Conservation (phyloP, 1,140 invertebrate species). For the Bemisia tabaci region DNA sequence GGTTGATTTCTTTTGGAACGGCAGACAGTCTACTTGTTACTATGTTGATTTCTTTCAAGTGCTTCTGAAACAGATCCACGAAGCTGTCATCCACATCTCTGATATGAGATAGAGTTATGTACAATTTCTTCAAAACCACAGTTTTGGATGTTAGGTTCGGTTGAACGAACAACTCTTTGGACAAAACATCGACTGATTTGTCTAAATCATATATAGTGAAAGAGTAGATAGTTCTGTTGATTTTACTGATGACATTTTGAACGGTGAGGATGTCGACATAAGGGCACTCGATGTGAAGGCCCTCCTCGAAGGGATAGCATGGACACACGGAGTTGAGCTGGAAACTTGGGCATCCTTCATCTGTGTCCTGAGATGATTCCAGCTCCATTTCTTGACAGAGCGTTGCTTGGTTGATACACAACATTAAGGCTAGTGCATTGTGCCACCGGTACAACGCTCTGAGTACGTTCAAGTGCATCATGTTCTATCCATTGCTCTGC, state of each 20-base stretch:
- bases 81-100: slow-evolving; percentile 11
- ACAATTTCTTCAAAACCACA: slow-evolving; percentile 9
- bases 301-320: slow-evolving; percentile 83
- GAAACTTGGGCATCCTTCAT: slow-evolving; percentile 47
- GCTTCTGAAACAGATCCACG: slow-evolving; percentile 42
- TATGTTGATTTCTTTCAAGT: slow-evolving; percentile 64
- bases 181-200: slow-evolving; percentile 51
- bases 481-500: background rate
- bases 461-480: background rate
- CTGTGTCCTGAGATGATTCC: background rate
- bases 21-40: slow-evolving; percentile 61
- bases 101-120: slow-evolving; percentile 14
- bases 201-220: slow-evolving; percentile 77
- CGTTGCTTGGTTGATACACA: background rate
- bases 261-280: slow-evolving; percentile 49
- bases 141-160: slow-evolving; percentile 50
- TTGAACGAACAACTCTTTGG: slow-evolving; percentile 50
- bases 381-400: background rate
- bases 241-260: slow-evolving; percentile 36
- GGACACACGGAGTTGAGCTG: slow-evolving; percentile 62
- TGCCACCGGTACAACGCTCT: background rate
- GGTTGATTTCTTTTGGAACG: slow-evolving; percentile 66
- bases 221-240: slow-evolving; percentile 50
- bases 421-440: slow-evolving; percentile 4
- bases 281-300: slow-evolving; percentile 76